phyloP scores from a whole-genome alignment of 1,140 invertebrate genomes.

The Portunus trituberculatus region DNA sequence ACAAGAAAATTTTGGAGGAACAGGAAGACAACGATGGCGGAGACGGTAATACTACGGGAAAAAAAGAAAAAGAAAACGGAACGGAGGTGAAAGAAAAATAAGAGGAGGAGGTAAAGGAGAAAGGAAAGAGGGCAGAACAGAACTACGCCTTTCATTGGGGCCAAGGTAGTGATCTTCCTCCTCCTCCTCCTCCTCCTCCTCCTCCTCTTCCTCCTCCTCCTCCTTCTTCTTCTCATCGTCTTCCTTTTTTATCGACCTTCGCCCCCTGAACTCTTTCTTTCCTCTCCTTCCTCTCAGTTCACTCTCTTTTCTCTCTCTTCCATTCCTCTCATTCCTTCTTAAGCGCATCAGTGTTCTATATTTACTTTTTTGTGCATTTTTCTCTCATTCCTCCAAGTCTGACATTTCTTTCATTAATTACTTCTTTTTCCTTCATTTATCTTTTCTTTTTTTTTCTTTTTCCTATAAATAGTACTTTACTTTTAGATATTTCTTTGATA shows the following conservation, averaged over 20 bases:
- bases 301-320: background rate
- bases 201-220: background rate
- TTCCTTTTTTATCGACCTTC: background rate
- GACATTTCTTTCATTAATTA: no score
- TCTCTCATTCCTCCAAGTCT: no score
- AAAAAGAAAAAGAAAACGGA: background rate
- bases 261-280: slow-evolving; percentile 7
- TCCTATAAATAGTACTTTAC: no score
- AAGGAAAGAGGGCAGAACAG: background rate
- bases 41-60: background rate
- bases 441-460: no score
- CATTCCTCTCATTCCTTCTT: no score
- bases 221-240: background rate
- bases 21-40: no score
- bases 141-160: background rate
- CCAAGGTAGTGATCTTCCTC: background rate
- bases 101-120: background rate
- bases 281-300: background rate
- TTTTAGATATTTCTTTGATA: no score
- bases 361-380: no score
- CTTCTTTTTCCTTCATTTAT: no score
- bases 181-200: background rate
- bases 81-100: background rate
- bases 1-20: background rate
- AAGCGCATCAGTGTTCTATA: no score